Percentiles rank a stretch among this genome's conserved stretches.
Evolutionary conservation across 2,797 vertebrate species (phyloP).

Genomic region (Kryptopterus vitreolus): DNA sequence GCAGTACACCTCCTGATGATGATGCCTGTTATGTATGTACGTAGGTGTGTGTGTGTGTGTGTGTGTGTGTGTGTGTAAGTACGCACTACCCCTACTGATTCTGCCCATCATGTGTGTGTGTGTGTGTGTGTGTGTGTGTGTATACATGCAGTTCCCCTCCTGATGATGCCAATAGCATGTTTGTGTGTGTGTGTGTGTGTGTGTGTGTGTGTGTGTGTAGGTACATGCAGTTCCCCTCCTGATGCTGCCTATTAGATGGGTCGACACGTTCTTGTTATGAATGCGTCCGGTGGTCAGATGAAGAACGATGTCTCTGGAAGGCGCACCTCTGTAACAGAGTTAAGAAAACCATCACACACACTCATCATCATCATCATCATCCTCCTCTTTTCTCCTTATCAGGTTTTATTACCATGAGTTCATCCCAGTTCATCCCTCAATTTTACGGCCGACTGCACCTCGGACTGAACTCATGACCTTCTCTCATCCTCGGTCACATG

Average conservation of each 20-base stretch:
- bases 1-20: too few species aligned
- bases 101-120: too few species aligned
- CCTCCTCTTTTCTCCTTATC: neutral
- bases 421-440: too few species aligned
- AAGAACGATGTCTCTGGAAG: constrained; percentile 83
- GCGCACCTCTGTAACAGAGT: constrained; percentile 69
- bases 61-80: too few species aligned
- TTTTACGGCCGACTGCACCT: neutral
- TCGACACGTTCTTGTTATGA: constrained; percentile 98
- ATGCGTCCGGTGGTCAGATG: constrained; percentile 92
- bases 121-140: neutral
- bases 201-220: neutral
- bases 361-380: neutral
- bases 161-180: too few species aligned
- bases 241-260: constrained; percentile 94
- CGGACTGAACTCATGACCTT: neutral
- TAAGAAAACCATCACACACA: neutral
- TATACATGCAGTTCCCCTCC: too few species aligned
- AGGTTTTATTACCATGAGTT: neutral
- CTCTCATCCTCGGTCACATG: neutral
- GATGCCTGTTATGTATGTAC: too few species aligned
- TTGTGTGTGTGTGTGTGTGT: constrained; percentile 5
- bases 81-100: too few species aligned
- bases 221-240: constrained; percentile 75
- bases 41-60: too few species aligned